phyloP scores from a whole-genome alignment of 2,888 invertebrate species.

The Zootermopsis nevadensis region DNA sequence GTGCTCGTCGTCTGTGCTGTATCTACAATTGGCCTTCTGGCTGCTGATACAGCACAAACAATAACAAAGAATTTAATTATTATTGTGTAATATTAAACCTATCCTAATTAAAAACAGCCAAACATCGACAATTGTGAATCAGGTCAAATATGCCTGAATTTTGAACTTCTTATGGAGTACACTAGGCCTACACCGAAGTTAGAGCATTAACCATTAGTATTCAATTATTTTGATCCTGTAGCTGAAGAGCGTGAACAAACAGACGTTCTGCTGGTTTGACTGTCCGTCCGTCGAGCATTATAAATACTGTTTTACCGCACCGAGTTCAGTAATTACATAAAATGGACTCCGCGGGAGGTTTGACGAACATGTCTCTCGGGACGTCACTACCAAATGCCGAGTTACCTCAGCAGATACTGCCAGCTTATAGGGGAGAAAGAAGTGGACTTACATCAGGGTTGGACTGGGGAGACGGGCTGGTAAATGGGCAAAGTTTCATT shows the following conservation, averaged over 20 bases:
- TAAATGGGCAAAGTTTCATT: background rate
- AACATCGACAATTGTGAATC: too few species aligned
- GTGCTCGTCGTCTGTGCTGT: too few species aligned
- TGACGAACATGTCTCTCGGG: conserved; percentile 36
- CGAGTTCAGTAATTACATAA: conserved; percentile 35
- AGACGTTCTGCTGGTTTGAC: background rate
- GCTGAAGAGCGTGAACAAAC: background rate
- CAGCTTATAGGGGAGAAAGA: background rate
- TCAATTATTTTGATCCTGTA: background rate
- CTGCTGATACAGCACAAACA: too few species aligned
- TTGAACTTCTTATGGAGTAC: too few species aligned
- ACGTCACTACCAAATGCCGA: conserved; percentile 38
- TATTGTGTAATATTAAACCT: too few species aligned
- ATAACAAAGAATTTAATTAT: too few species aligned
- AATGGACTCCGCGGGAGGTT: conserved; percentile 40
- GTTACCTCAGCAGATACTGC: background rate
- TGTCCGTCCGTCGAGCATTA: background rate
- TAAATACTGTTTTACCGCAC: conserved; percentile 22
- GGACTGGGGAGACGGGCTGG: too few species aligned
- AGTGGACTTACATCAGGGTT: background rate
- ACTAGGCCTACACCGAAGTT: background rate
- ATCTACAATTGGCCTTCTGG: too few species aligned
- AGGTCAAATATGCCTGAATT: too few species aligned
- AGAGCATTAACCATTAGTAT: background rate
- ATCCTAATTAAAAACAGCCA: too few species aligned